Conservation (phyloP, 2,797 vertebrate genomes). For the Anas bahamensis region DNA sequence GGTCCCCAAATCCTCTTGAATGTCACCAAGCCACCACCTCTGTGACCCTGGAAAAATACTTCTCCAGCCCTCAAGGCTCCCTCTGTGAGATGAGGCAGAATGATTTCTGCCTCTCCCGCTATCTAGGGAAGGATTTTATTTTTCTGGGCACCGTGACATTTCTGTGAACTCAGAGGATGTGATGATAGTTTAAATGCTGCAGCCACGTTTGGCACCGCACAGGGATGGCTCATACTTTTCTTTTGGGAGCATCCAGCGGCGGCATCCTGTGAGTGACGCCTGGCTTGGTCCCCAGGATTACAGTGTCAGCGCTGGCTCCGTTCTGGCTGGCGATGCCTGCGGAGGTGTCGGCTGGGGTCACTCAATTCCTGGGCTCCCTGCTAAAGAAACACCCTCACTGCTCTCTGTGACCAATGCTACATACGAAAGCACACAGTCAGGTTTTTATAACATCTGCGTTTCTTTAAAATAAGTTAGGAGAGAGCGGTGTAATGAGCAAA, state of each 20-base stretch:
- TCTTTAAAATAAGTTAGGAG: background rate
- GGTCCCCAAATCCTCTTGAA: background rate
- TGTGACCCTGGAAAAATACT: background rate
- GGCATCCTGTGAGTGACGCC: background rate
- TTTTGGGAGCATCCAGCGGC: background rate
- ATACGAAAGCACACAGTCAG: background rate
- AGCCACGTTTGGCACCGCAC: background rate
- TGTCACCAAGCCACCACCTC: background rate
- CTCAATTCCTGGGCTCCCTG: background rate
- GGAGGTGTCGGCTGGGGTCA: background rate
- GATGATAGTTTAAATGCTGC: background rate
- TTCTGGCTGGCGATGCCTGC: background rate
- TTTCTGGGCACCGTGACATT: background rate
- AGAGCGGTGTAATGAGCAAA: background rate
- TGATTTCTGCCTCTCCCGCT: background rate
- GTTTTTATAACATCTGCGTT: background rate
- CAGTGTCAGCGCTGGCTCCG: background rate
- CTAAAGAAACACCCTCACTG: background rate
- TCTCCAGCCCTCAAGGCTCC: background rate
- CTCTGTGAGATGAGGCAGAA: rapidly evolving
- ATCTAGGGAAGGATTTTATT: background rate
- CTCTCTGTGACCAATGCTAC: background rate
- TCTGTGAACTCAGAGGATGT: background rate
- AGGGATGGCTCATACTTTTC: background rate
- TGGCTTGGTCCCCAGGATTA: background rate